These are phyloP conservation scores for Silurus aristotelis DNA, from an alignment of 2,797 vertebrate species.

Conservation along the genomic window DNA sequence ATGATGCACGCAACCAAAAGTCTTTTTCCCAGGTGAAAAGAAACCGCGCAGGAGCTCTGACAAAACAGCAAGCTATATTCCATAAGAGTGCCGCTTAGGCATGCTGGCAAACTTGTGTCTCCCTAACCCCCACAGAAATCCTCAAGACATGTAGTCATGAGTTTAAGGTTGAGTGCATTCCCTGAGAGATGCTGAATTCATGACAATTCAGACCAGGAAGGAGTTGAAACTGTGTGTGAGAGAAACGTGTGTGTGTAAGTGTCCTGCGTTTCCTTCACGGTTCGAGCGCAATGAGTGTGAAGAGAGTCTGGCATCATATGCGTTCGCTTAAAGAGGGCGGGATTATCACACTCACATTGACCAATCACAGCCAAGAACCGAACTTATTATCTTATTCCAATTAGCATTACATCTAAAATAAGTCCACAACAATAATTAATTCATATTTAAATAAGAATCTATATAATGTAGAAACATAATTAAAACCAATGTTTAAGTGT, in stretches of 20 bases:
- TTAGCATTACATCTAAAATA: neutral
- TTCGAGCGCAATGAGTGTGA: conserved; percentile 50
- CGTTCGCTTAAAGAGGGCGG: conserved; percentile 27
- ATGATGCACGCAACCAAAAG: conserved; percentile 87
- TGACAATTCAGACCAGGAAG: conserved; percentile 12
- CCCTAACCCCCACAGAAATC: conserved; percentile 58
- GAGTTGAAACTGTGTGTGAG: neutral
- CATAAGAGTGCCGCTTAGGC: conserved; percentile 80
- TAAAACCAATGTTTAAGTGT: too few relatives aligned
- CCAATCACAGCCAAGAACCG: conserved; percentile 3
- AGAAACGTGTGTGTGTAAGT: neutral
- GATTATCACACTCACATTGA: neutral
- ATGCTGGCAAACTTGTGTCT: conserved; percentile 69
- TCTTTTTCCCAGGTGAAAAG: conserved; percentile 82
- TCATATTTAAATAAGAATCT: neutral
- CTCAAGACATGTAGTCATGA: conserved; percentile 36
- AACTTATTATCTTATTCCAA: neutral
- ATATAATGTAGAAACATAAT: too few relatives aligned
- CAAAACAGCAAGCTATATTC: conserved; percentile 84
- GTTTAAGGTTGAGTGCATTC: neutral
- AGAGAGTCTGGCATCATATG: conserved; percentile 6
- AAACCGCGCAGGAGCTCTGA: conserved; percentile 82
- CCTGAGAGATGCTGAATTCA: conserved; percentile 9
- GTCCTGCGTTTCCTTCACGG: neutral
- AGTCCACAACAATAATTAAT: neutral